Base-by-base conservation (phyloP, 2,888 invertebrate species). In the Eristalis tenax region DNA sequence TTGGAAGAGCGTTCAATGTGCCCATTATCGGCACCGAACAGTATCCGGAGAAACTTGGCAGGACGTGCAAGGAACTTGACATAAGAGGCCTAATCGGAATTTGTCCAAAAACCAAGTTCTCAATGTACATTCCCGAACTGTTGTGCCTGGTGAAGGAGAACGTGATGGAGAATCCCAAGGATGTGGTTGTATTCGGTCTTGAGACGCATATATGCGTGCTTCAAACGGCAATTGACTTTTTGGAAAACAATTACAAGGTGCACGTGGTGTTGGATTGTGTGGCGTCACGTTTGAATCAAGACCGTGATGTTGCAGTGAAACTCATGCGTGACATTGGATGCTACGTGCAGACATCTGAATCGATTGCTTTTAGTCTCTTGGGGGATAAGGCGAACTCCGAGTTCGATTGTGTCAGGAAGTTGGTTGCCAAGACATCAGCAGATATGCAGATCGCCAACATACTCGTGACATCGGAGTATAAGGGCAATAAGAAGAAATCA, bases 161-260 rank as follows among this genome's bases (percentile, higher is more conserved):
- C 61, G 91, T 92, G 2, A 89, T 80, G 1, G 18, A 66, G 43
- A 93, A 94, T 56, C 92, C 95, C 10, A 91, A 94, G 35, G 94
- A 94, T 15, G 94, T 95, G 1, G 94, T 96, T 2, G 90, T 96
- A 0, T 96, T 95, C 92, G 96, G 96, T 0, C 92, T 96, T 88
- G 96, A 97, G 95, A 94, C 96, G 0, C 97, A 97, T 89, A 95
- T 96, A 0, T 97, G 97, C 90, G 94, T 97, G 6, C 96, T 97
- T 90, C 96, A 96, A 91, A 97, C 97, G 0, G 96, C 96, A 0
- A 94, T 96, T 66, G 97, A 97, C 91, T 92, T 97, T 1, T 91
- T 96, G 56, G 91, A 92, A 0, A 88, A 89, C 0, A 94, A 94
- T 40, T 93, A 94, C 64, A 93, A 94, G 89, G 97, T 97, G 0